Conservation (phyloP, 2,113 vertebrate genomes). For the Malurus alboscapulatus region DNA sequence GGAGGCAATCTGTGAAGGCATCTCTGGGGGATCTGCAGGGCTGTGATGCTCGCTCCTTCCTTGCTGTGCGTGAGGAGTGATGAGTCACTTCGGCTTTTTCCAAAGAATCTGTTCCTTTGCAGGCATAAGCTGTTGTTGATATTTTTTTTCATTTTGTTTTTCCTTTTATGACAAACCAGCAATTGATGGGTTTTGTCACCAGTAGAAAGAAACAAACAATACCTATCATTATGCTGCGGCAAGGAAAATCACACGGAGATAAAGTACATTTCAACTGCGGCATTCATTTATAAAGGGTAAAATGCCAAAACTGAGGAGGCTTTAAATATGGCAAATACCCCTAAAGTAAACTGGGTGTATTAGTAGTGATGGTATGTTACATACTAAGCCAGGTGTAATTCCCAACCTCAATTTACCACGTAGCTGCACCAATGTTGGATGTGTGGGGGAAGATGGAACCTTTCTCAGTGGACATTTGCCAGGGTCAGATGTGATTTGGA, state of each 20-base stretch:
- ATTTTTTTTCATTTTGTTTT: background rate
- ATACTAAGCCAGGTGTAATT: background rate
- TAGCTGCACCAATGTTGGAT: background rate
- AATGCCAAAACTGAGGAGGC: background rate
- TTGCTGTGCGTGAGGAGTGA: accelerated
- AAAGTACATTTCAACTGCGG: background rate
- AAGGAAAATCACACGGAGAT: background rate
- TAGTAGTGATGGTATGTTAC: background rate
- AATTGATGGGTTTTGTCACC: background rate
- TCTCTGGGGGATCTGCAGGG: background rate
- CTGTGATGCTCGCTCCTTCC: background rate
- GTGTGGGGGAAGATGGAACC: background rate
- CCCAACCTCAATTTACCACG: background rate
- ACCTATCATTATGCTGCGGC: background rate
- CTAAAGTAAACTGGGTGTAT: background rate
- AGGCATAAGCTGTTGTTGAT: background rate
- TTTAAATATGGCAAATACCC: background rate
- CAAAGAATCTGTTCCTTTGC: background rate
- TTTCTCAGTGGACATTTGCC: background rate
- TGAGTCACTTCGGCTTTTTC: background rate
- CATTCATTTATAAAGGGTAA: background rate
- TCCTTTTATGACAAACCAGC: background rate
- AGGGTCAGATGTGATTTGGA: background rate
- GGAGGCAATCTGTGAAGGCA: background rate
- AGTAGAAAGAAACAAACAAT: constrained; percentile 17